Base-by-base conservation (phyloP, 2,797 vertebrate species). In the Epinephelus awoara region DNA sequence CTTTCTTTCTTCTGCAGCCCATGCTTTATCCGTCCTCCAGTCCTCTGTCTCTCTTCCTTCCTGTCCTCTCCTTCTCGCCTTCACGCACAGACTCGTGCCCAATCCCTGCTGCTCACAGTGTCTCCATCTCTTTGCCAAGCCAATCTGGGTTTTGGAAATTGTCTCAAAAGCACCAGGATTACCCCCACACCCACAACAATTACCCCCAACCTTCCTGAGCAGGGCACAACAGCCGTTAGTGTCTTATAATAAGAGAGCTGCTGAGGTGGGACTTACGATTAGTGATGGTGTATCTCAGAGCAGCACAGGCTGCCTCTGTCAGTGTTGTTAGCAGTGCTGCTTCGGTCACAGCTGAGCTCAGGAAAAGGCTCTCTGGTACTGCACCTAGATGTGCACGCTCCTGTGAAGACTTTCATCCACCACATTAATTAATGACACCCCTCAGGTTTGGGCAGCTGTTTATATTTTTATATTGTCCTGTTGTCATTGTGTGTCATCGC, bases 71-170 rank as follows among this genome's bases (percentile, higher is more conserved):
- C 14, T 51, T 5, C 19, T 49, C 27, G 15, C 62, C 70, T 29
- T 80, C 62, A 15, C 66, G 55, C 73, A 23, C 54, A 59, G 79
- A 69, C 79, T 86, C 4, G 6, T 19, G 10, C 72, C 79, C 76
- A 87, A 83, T 84, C 84, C 86, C 73, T 51, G 67, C 68, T 67
- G 62, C 78, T 84, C 56, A 50, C 73, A 62, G 58, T 63, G 65
- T 78, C 77, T 82, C 72, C 58, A 47, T 77, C 56, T 80, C 62
- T 82, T 85, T 79, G 88, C 89, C 87, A 88, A 86, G 77, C 70
- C 82, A 87, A 85, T 85, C 50, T 3, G 73, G 67, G 49, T 82
- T 91, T 85, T 84, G 76, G 67, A 89, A 92, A 83, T 55, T 70
- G 62, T 69, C 75, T 84, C 38, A 70, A 84, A 90, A 82, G 75